These are phyloP conservation scores for Chrysochloris asiatica DNA, from an alignment of 2,113 vertebrate species.

Conservation along the genomic window DNA sequence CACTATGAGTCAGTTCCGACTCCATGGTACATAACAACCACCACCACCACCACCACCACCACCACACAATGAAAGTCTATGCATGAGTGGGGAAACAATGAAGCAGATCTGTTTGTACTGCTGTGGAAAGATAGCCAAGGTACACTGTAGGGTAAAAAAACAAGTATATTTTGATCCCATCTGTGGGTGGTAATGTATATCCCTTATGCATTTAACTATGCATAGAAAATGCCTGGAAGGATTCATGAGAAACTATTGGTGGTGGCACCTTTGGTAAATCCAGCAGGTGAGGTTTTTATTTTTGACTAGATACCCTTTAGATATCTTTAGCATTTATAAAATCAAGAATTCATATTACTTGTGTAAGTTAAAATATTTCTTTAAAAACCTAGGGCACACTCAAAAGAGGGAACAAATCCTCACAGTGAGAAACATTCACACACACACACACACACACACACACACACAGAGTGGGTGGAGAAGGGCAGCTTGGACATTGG, in stretches of 20 bases:
- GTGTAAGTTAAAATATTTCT: constrained; percentile 17
- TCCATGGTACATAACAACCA: too few relatives aligned
- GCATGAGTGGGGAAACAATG: background rate
- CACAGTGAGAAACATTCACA: too few relatives aligned
- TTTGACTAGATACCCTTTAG: too few relatives aligned
- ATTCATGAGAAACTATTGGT: background rate
- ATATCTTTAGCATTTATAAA: too few relatives aligned
- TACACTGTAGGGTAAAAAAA: background rate
- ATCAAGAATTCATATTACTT: constrained; percentile 15
- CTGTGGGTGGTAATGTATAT: background rate
- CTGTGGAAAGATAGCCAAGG: constrained; percentile 29
- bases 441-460: too few relatives aligned
- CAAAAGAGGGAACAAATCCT: too few relatives aligned
- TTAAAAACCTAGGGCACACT: background rate
- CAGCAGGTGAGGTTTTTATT: constrained; percentile 1
- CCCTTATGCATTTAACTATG: background rate
- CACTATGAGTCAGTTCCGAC: too few relatives aligned
- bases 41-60: too few relatives aligned
- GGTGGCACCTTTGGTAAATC: background rate
- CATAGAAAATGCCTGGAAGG: background rate
- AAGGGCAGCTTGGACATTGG: too few relatives aligned
- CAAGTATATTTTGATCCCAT: constrained; percentile 20
- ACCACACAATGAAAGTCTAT: background rate
- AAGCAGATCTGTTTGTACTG: background rate
- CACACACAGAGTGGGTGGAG: background rate